phyloP scores from a whole-genome alignment of 2,797 vertebrate species.

The Australoheros facetus region DNA sequence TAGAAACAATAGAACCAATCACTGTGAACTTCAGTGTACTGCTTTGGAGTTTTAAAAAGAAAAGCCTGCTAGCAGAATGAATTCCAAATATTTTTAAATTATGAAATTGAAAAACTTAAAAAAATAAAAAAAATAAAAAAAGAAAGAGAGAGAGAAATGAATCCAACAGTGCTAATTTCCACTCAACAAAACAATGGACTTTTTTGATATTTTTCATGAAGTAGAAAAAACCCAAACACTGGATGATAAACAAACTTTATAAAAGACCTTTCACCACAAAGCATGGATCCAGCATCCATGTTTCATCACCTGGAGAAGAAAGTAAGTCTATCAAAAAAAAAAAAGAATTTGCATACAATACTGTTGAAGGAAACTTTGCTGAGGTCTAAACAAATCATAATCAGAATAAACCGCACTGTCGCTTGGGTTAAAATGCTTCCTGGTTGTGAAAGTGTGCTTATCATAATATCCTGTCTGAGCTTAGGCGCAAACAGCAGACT shows the following conservation, averaged over 20 bases:
- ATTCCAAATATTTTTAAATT: conserved; percentile 11
- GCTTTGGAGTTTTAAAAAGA: not conserved
- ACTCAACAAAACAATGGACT: conserved; percentile 33
- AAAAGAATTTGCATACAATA: conserved; percentile 74
- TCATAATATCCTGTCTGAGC: conserved; percentile 68
- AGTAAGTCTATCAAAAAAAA: conserved; percentile 60
- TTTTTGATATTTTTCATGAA: conserved; percentile 8
- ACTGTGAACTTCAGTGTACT: too few species aligned
- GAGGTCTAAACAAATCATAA: conserved; percentile 67
- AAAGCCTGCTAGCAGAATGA: not conserved
- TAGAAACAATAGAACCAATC: not conserved
- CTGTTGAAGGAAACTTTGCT: conserved; percentile 40
- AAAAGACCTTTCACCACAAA: conserved; percentile 35
- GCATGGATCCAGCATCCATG: conserved; percentile 40
- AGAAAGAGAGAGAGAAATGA: too few species aligned
- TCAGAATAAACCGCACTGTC: conserved; percentile 64
- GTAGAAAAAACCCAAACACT: conserved; percentile 33
- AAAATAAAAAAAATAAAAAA: not conserved
- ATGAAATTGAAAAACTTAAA: not conserved
- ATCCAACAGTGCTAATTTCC: not conserved
- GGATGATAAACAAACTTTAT: conserved; percentile 34
- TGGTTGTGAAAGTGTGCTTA: conserved; percentile 63
- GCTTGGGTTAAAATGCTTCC: conserved; percentile 70
- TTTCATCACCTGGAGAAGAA: conserved; percentile 56
- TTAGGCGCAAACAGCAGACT: conserved; percentile 44